phyloP scores from a whole-genome alignment of 2,797 vertebrate genomes.

The Sandelia bainsii region DNA sequence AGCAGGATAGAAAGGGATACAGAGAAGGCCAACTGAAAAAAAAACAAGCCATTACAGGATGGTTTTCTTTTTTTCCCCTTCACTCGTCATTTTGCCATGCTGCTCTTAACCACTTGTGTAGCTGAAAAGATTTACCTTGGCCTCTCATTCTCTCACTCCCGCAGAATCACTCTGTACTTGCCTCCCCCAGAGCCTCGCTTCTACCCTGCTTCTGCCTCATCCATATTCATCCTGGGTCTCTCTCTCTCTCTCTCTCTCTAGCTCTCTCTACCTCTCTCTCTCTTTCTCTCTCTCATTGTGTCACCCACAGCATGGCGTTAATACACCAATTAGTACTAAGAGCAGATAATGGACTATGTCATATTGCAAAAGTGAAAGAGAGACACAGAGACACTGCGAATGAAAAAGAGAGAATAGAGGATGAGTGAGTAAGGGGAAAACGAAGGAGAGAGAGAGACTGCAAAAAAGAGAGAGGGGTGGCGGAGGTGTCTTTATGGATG shows the following conservation, averaged over 20 bases:
- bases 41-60: constrained; percentile 81
- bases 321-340: constrained; percentile 90
- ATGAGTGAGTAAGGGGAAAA: constrained; percentile 43
- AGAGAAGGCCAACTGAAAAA: constrained; percentile 79
- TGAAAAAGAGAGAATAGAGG: constrained; percentile 55
- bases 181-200: constrained; percentile 73
- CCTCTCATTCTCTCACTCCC: constrained; percentile 78
- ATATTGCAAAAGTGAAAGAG: constrained; percentile 80
- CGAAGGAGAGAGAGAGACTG: constrained; percentile 9
- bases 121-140: constrained; percentile 89
- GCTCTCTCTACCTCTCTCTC: constrained; percentile 52
- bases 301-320: constrained; percentile 86
- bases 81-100: constrained; percentile 84
- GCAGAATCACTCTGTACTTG: constrained; percentile 71
- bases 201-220: constrained; percentile 73
- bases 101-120: constrained; percentile 88
- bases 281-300: constrained; percentile 78
- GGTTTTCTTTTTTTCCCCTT: constrained; percentile 72
- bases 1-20: constrained; percentile 83
- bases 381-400: constrained; percentile 65
- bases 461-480: constrained; percentile 18
- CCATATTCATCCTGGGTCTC: constrained; percentile 75
- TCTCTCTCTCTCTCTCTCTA: constrained; percentile 45
- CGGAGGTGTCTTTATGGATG: constrained; percentile 66
- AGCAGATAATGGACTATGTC: constrained; percentile 90